Evolutionary conservation across 53 echinoderm and acorn worm genomes (phyloP).

Genomic region (Arbacia lixula): DNA sequence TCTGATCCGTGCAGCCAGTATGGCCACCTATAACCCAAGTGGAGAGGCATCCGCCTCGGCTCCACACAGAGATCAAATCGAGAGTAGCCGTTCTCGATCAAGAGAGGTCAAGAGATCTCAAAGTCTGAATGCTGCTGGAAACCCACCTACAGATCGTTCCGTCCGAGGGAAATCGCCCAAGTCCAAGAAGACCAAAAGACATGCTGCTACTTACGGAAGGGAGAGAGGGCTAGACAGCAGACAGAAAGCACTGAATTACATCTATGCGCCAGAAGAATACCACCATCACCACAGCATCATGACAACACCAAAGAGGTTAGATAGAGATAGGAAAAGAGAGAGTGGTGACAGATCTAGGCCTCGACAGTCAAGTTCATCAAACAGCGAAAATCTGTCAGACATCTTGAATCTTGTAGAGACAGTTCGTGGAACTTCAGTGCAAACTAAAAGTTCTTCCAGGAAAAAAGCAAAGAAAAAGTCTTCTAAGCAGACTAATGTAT

Average conservation of each 20-base stretch:
- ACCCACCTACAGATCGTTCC: neutral
- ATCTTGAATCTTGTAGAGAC: constrained; percentile 33
- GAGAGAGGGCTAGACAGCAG: neutral
- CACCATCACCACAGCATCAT: neutral
- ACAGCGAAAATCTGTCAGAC: constrained; percentile 35
- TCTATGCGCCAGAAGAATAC: constrained; percentile 2
- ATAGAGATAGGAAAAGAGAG: neutral
- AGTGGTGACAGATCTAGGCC: neutral
- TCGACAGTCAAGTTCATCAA: neutral
- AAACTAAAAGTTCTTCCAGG: neutral
- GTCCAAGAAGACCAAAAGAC: constrained; percentile 3
- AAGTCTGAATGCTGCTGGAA: constrained; percentile 21
- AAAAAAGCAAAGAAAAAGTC: constrained; percentile 4
- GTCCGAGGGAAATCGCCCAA: neutral
- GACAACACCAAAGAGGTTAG: neutral
- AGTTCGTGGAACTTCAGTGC: constrained; percentile 2
- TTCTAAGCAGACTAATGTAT: neutral
- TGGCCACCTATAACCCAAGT: too few species aligned
- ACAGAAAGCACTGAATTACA: neutral
- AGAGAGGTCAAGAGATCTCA: neutral
- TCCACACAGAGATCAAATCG: neutral
- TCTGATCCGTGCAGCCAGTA: too few species aligned
- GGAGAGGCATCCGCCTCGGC: neutral
- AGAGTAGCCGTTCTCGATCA: neutral
- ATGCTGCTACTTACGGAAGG: neutral